Evolutionary conservation across 2,113 vertebrate genomes (phyloP).

Genomic region (Gyps fulvus): DNA sequence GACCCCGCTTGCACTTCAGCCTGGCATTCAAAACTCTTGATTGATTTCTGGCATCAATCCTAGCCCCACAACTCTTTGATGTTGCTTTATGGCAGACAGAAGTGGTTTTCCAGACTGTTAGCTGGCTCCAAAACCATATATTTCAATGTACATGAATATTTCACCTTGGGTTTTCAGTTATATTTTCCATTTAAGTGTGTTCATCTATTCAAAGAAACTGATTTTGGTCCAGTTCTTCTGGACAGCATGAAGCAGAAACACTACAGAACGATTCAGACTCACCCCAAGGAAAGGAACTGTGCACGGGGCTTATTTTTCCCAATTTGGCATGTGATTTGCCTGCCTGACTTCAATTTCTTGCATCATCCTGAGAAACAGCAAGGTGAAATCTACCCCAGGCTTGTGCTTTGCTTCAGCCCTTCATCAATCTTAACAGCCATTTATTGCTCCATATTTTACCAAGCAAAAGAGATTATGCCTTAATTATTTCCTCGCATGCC

Average conservation of each 20-base stretch:
- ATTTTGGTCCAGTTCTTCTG: not conserved
- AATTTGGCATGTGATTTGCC: not conserved
- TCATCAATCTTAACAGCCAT: not conserved
- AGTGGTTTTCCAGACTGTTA: not conserved
- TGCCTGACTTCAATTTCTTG: not conserved
- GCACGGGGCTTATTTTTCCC: not conserved
- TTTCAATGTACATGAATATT: not conserved
- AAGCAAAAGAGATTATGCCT: not conserved
- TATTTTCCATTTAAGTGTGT: not conserved
- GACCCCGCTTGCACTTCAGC: not conserved
- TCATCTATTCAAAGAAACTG: not conserved
- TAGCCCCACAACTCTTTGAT: not conserved
- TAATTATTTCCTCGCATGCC: not conserved
- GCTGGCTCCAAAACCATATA: not conserved
- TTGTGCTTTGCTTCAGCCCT: not conserved
- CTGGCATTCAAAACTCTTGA: not conserved
- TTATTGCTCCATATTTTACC: slow-evolving; percentile 39
- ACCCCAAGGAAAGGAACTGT: not conserved
- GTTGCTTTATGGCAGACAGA: not conserved
- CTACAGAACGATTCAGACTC: not conserved
- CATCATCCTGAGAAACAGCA: not conserved
- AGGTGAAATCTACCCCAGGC: not conserved
- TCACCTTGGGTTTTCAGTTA: not conserved
- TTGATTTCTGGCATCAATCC: not conserved
- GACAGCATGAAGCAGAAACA: not conserved